Base-by-base conservation (phyloP, 2,797 vertebrate genomes). In the Scarus forsteni region DNA sequence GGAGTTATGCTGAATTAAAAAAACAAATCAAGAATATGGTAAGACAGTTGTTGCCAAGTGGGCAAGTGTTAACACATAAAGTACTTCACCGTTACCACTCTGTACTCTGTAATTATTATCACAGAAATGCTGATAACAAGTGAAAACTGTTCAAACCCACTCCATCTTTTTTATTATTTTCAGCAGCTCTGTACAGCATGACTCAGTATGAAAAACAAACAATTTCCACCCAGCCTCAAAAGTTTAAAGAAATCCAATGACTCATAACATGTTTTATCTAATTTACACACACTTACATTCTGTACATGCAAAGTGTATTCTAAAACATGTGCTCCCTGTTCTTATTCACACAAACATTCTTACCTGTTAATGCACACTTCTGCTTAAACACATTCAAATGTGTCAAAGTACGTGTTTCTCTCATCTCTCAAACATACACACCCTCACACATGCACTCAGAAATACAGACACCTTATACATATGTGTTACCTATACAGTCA, bases 401-500 rank as follows among this genome's bases (percentile, higher is more conserved):
- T 62, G 49, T 60, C 38, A 60, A 3, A 8, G 13, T 16, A 11
- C 65, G 43, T 62, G 39, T 56, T 46, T 18, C 42, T 43, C 19
- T 60, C 3, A 65, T 0, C 46, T 38, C 43, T 63, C 60, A 77
- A 7, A 64, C n/a, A 1, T 16, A 46, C 70, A 58, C 50, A 59
- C 60, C 7, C 34, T 9, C 44, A 58, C 13, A 66, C 16, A 55
- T n/a, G 40, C 72, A 64, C 46, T 56, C 59, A 70, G 19, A 68
- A 36, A 58, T 6, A 63, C 58, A 77, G 1, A 59, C 27, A 59
- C 36, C 36, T 50, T 50, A 66, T 77, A 81, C 43, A 79, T 75
- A 81, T 49, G 62, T 75, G 42, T 77, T 46, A 75, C 65, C 71
- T 77, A 50, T 69, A 77, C 73, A 81, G 52, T 46, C 35, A 66